Evolutionary conservation across 1,140 invertebrate species (phyloP), one percentile per base, ranked within the genome.

Genomic region (Heliothis virescens): DNA sequence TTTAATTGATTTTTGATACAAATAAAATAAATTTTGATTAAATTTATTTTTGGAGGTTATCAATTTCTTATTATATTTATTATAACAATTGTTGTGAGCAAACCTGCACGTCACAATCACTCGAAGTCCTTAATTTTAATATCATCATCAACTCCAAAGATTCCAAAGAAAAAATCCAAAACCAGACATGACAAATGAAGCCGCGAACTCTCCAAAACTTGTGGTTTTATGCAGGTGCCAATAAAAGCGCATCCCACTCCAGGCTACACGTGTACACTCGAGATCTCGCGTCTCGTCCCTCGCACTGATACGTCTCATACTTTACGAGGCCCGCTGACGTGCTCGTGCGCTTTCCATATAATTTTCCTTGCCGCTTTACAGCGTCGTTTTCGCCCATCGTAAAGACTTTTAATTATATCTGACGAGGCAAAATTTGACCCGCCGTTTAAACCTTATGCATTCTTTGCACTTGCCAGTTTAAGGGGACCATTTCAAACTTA

Each of bases 351-450:
- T 80, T 79, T 79, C 78, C 74, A 77, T 85, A 86, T 85, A 86
- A 83, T 84, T 86, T 88, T 85, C 80, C 81, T 72, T 63, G 77
- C 62, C 81, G 75, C 81, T 88, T 88, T 87, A 88, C 87, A 87
- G 83, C 85, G 82, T 85, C 85, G 84, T 87, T 85, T 85, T 87
- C 83, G 81, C 77, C 82, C 83, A 86, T 88, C 87, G 87, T 88
- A 87, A 88, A 88, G 84, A 82, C 84, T 85, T 86, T 88, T 88
- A 88, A 86, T 86, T 88, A 88, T 87, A 85, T 88, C 85, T 88
- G 85, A 87, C 84, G 80, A 85, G 72, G 83, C 83, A 82, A 87
- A 87, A 85, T 88, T 87, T 84, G 82, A 87, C 83, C 83, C 63
- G 82, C 57, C 75, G 72, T 80, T 79, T 84, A 83, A 86, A 86